phyloP scores from a whole-genome alignment of 2,888 invertebrate species.

The Acleris laterana region DNA sequence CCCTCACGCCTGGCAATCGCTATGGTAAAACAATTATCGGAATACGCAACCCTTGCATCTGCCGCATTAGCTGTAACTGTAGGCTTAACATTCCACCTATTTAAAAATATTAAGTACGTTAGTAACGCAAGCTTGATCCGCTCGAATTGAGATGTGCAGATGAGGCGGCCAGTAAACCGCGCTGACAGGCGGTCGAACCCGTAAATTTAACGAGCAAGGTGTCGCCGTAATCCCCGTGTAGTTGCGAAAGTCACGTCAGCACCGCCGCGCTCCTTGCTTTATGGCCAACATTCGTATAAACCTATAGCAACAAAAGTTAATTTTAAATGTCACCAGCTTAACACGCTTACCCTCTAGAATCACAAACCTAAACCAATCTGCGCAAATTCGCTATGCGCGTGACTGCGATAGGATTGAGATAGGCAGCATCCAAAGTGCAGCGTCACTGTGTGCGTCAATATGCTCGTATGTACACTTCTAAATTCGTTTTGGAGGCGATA shows the following conservation, averaged over 20 bases:
- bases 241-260: conserved; percentile 65
- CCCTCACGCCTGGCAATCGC: background rate
- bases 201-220: conserved; percentile 71
- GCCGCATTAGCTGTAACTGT: conserved; percentile 4
- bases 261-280: conserved; percentile 56
- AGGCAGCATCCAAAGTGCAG: conserved; percentile 4
- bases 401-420: conserved; percentile 33
- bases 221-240: conserved; percentile 68
- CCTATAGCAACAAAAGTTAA: conserved; percentile 71
- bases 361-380: conserved; percentile 28
- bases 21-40: background rate
- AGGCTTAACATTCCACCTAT: conserved; percentile 10
- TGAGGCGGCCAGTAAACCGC: conserved; percentile 60
- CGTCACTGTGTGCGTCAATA: conserved; percentile 5
- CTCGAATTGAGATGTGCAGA: conserved; percentile 66
- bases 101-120: conserved; percentile 47
- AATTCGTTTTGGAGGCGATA: conserved; percentile 28
- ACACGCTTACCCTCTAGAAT: conserved; percentile 49
- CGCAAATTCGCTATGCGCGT: conserved; percentile 38
- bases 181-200: conserved; percentile 73
- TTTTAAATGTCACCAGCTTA: conserved; percentile 74
- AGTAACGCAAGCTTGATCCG: conserved; percentile 64
- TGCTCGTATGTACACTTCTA: background rate
- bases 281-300: conserved; percentile 54
- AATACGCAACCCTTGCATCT: background rate